A percentile compares a stretch with the other conserved stretches of the same genome.
Evolutionary conservation across 2,888 invertebrate species (phyloP).

Genomic region (Drosophila mayaguana): DNA sequence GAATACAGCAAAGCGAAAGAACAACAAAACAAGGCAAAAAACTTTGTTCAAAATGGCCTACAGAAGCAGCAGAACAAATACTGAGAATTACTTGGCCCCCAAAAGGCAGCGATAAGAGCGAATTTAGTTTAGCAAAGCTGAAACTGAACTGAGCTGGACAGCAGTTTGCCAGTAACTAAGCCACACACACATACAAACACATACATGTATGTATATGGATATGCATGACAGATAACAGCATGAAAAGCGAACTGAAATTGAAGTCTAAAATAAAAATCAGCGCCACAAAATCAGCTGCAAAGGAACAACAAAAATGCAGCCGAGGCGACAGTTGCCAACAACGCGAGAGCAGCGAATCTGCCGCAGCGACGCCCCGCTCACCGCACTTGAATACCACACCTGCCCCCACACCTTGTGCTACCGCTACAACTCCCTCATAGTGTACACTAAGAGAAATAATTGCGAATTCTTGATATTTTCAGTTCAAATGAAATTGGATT

Average conservation of each 20-base stretch:
- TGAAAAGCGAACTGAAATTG: constrained; percentile 59
- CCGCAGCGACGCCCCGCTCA: constrained; percentile 19
- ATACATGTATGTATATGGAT: constrained; percentile 51
- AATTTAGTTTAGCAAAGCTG: constrained; percentile 51
- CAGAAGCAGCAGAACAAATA: constrained; percentile 53
- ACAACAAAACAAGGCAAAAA: not conserved
- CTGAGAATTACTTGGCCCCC: constrained; percentile 64
- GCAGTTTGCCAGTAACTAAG: constrained; percentile 36
- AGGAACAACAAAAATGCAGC: constrained; percentile 7
- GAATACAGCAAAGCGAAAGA: constrained; percentile 7
- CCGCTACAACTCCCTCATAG: constrained; percentile 11
- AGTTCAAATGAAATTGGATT: not conserved
- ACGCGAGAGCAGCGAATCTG: constrained; percentile 24
- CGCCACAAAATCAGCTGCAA: constrained; percentile 57
- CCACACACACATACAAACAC: constrained; percentile 16
- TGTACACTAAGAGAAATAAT: constrained; percentile 1
- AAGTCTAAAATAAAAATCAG: constrained; percentile 57
- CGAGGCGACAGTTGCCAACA: constrained; percentile 61
- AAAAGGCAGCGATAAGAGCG: constrained; percentile 59
- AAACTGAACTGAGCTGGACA: constrained; percentile 31
- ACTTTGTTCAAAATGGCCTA: constrained; percentile 33
- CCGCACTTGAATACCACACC: not conserved
- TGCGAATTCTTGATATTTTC: not conserved
- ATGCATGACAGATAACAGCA: constrained; percentile 67
- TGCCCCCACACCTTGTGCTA: constrained; percentile 2